Evolutionary conservation across 37 sponge, comb jelly and placozoan species (phyloP).

Genomic region (Petrosia ficiformis): DNA sequence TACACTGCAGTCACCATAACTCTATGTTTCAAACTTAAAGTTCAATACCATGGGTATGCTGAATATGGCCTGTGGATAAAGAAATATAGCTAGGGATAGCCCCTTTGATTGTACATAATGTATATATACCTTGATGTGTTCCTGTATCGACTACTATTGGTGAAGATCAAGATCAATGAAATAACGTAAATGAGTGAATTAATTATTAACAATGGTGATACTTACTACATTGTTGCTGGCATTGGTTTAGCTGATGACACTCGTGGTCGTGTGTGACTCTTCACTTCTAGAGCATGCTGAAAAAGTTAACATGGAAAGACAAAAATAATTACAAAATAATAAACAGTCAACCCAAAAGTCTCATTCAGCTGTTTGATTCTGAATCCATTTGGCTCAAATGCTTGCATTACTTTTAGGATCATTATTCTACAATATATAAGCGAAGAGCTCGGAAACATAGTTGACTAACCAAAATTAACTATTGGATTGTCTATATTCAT

Average conservation of each 20-base stretch:
- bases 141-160: slow-evolving; percentile 56
- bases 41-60: slow-evolving; percentile 31
- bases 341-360: too few species aligned
- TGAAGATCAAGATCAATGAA: not conserved
- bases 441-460: too few species aligned
- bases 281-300: not conserved
- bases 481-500: too few species aligned
- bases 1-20: too few species aligned
- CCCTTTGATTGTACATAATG: not conserved
- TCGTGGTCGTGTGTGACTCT: slow-evolving; percentile 1
- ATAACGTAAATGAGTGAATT: too few species aligned
- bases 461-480: too few species aligned
- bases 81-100: not conserved
- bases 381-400: too few species aligned
- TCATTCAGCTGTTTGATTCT: too few species aligned
- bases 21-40: not conserved
- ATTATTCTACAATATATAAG: too few species aligned
- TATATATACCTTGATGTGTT: slow-evolving; percentile 16
- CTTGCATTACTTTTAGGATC: too few species aligned
- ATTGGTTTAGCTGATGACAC: slow-evolving; percentile 35
- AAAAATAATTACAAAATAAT: too few species aligned
- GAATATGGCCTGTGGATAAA: slow-evolving; percentile 19
- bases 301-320: too few species aligned
- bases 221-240: slow-evolving; percentile 74
- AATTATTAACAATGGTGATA: not conserved